Conservation (phyloP, 2,113 vertebrate genomes). For the Nestor notabilis region DNA sequence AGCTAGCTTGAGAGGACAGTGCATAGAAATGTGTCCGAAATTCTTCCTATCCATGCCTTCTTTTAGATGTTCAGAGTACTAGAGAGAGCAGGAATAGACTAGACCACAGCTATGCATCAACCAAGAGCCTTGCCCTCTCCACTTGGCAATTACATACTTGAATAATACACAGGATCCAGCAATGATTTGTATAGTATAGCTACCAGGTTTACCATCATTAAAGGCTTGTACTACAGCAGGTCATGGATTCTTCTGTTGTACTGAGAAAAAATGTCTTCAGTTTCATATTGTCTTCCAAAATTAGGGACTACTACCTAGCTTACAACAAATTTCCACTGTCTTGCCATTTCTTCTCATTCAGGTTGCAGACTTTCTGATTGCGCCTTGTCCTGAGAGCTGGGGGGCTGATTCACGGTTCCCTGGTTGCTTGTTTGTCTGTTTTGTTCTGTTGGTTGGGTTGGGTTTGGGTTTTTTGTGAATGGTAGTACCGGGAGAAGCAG, state of each 20-base stretch:
- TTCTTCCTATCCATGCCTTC: background rate
- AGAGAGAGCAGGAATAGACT: background rate
- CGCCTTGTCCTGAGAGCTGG: background rate
- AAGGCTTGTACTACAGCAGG: background rate
- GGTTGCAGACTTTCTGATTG: background rate
- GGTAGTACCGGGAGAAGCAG: rapidly evolving
- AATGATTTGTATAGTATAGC: background rate
- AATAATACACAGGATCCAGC: background rate
- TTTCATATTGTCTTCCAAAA: background rate
- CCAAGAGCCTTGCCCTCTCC: background rate
- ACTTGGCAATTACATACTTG: background rate
- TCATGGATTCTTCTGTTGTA: background rate
- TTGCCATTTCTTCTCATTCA: background rate
- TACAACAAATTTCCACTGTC: background rate
- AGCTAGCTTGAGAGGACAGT: background rate
- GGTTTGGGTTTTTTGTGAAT: background rate
- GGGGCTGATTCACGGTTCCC: background rate
- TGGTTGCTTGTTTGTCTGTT: background rate
- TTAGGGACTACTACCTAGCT: background rate
- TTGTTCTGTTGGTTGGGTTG: background rate
- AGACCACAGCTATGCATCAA: background rate
- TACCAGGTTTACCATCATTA: background rate
- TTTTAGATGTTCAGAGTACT: background rate
- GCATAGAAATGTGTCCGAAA: background rate
- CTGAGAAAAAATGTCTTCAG: background rate